phyloP scores from a whole-genome alignment of 2,113 vertebrate genomes.

The Sylvilagus bachmani region DNA sequence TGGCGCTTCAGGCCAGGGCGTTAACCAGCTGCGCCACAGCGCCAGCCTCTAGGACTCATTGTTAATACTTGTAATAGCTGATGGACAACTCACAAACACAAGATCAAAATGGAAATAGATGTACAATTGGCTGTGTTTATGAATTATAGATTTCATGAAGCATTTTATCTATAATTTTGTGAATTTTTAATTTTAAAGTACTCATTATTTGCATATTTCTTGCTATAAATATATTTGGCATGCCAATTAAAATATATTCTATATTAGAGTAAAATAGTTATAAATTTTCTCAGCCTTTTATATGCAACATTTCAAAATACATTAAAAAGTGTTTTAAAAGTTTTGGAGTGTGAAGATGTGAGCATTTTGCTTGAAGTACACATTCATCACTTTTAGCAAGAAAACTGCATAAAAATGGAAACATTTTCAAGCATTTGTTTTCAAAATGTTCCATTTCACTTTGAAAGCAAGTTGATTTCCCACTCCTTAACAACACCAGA shows the following conservation, averaged over 20 bases:
- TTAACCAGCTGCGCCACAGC: too few species aligned
- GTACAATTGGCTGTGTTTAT: neutral
- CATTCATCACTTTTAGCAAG: constrained; percentile 5
- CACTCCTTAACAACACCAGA: neutral
- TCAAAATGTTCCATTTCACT: constrained; percentile 30
- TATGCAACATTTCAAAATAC: neutral
- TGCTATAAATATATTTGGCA: neutral
- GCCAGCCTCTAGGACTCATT: too few species aligned
- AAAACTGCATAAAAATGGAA: neutral
- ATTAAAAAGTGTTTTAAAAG: neutral
- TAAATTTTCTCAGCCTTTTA: neutral
- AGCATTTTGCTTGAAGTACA: neutral
- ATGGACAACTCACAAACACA: neutral
- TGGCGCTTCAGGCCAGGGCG: too few species aligned
- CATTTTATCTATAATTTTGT: neutral
- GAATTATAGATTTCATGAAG: neutral
- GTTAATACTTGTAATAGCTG: neutral
- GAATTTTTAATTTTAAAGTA: constrained; percentile 17
- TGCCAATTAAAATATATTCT: neutral
- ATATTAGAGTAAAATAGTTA: neutral
- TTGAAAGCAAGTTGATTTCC: neutral
- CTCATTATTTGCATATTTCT: neutral
- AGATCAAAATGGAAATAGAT: neutral
- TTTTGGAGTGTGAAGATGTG: neutral
- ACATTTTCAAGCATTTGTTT: neutral